These are phyloP conservation scores for Thinocorus orbignyianus DNA, from an alignment of 2,113 vertebrate species.

Conservation along the genomic window DNA sequence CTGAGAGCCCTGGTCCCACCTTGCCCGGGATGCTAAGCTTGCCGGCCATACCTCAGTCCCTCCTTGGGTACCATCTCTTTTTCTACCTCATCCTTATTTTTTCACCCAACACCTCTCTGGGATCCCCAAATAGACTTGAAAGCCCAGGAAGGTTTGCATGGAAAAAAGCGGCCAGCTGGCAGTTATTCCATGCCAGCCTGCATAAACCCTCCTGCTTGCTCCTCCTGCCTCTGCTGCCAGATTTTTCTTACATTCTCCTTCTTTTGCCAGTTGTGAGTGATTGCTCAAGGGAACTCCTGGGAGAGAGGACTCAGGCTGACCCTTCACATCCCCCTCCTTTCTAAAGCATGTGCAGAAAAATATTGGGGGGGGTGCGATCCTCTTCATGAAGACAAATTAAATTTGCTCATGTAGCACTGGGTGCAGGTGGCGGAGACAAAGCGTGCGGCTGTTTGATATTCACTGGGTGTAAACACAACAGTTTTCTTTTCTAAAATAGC, in stretches of 20 bases:
- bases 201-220: background rate
- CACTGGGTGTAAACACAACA: background rate
- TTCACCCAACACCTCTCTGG: background rate
- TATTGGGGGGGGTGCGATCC: background rate
- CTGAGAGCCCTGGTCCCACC: background rate
- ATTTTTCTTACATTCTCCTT: background rate
- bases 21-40: background rate
- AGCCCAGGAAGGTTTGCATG: background rate
- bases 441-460: conserved; percentile 11
- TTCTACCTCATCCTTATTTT: background rate
- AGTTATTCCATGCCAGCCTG: background rate
- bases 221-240: background rate
- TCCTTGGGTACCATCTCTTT: background rate
- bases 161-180: background rate
- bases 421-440: background rate
- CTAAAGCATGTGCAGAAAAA: background rate
- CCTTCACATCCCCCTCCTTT: background rate
- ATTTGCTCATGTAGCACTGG: background rate
- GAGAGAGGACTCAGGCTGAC: background rate
- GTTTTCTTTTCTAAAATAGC: background rate
- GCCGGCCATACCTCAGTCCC: background rate
- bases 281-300: background rate
- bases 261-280: background rate
- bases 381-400: background rate
- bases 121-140: background rate